Conservation (phyloP, 1,140 invertebrate species). For the Aethina tumida region DNA sequence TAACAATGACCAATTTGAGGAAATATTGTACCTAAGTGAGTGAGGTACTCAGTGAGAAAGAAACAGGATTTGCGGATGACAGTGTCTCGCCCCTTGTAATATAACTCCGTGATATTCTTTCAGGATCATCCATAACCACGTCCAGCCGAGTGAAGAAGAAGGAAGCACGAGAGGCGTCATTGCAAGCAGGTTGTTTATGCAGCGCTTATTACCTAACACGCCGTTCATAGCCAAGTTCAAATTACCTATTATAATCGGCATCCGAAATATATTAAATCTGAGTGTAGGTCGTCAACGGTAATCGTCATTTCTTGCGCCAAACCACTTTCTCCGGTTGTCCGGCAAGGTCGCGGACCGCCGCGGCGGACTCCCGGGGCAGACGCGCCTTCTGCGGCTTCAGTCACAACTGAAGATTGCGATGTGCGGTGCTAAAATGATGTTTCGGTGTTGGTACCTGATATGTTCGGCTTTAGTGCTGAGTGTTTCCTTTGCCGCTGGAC, state of each 20-base stretch:
- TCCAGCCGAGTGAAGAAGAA: conserved; percentile 1
- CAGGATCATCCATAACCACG: background rate
- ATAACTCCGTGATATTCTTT: background rate
- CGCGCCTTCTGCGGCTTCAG: conserved; percentile 1
- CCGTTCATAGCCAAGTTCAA: background rate
- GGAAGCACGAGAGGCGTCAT: too few species aligned
- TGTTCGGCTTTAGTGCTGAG: background rate
- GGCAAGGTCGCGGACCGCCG: conserved; percentile 11
- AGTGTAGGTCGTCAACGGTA: background rate
- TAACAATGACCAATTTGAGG: too few species aligned
- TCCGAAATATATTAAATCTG: background rate
- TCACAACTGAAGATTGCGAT: background rate
- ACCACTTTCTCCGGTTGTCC: conserved; percentile 15
- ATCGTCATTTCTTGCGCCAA: conserved; percentile 8
- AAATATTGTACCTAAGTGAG: too few species aligned
- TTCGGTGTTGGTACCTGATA: background rate
- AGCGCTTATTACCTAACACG: background rate
- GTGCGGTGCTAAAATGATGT: background rate
- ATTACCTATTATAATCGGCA: background rate
- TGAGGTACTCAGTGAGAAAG: too few species aligned
- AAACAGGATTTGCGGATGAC: too few species aligned
- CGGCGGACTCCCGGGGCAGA: conserved; percentile 6
- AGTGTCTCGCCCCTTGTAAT: too few species aligned
- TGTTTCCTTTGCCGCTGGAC: background rate
- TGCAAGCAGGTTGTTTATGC: too few species aligned